Percentiles rank a stretch among this genome's conserved stretches.
These are phyloP conservation scores for Sebastes miniatus DNA, from an alignment of 2,797 vertebrate species.

Conservation along the genomic window DNA sequence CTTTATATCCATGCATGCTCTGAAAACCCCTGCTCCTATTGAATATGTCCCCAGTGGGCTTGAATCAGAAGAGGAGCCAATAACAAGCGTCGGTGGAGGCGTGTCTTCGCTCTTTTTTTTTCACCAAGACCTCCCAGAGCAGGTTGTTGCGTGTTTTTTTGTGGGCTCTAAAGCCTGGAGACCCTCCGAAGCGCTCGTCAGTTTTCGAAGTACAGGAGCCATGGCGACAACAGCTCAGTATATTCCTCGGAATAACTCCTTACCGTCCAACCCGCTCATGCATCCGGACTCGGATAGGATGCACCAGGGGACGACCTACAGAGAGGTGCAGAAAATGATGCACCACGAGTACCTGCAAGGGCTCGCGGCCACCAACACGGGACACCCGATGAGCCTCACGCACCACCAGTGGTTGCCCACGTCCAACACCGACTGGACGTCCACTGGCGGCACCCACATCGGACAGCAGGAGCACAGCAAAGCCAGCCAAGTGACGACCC, in stretches of 20 bases:
- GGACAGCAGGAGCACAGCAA: slow-evolving; percentile 87
- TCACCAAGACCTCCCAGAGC: slow-evolving; percentile 83
- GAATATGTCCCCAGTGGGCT: slow-evolving; percentile 76
- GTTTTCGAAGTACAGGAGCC: slow-evolving; percentile 88
- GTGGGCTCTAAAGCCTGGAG: slow-evolving; percentile 90
- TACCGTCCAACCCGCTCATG: slow-evolving; percentile 93
- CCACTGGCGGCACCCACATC: slow-evolving; percentile 85
- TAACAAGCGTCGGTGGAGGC: slow-evolving; percentile 81
- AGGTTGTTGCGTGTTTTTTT: slow-evolving; percentile 82
- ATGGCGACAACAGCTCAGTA: slow-evolving; percentile 98
- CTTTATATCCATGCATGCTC: slow-evolving; percentile 51
- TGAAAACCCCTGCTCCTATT: slow-evolving; percentile 71
- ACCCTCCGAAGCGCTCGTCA: slow-evolving; percentile 86
- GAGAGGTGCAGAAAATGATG: slow-evolving; percentile 99
- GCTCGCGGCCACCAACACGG: slow-evolving; percentile 92
- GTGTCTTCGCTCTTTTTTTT: slow-evolving; percentile 78
- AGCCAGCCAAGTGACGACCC: slow-evolving; percentile 79
- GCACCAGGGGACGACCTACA: slow-evolving; percentile 95
- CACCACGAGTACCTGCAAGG: slow-evolving; percentile 97
- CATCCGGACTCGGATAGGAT: slow-evolving; percentile 95
- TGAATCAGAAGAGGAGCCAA: slow-evolving; percentile 86
- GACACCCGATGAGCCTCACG: slow-evolving; percentile 94
- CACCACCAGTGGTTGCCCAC: slow-evolving; percentile 97
- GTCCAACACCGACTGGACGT: slow-evolving; percentile 90
- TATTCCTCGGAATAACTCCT: slow-evolving; percentile 92